Evolutionary conservation across 2,888 invertebrate genomes (phyloP), one percentile per base, ranked within the genome.

Genomic region (Harmothoe impar): DNA sequence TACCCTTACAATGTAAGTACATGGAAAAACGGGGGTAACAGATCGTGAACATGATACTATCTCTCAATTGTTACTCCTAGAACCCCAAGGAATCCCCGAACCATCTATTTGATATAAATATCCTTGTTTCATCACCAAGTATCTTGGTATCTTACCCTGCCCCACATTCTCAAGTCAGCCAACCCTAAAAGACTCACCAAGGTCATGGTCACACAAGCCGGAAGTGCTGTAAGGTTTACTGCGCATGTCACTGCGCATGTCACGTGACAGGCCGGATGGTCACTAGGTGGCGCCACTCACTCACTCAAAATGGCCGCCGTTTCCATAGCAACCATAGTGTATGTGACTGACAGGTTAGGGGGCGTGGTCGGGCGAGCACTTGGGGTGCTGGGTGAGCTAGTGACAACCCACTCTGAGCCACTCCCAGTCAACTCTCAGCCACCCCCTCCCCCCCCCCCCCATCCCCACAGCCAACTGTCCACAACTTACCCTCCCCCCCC

Each of bases 201-300:
- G 62, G 62, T 62, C 62, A 62, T 7, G 62, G 62, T 62, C 62
- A 62, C 62, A n/a, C 3, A 20, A 3, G 20, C 7, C n/a, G n/a
- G 20, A n/a, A 62, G 62, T n/a, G 62, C 62, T 15, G 7, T n/a
- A 3, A 62, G 62, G 43, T 43, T 62, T n/a, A n/a, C 62, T 20
- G n/a, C 62, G 20, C 62, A 62, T 62, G 62, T 62, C 72, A 72
- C 72, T 72, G 72, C 25, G 72, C 72, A 72, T 72, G 72, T 72
- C 72, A 72, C n/a, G 5, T 29, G 72, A 29, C 29, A 29, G 0
- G 29, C 72, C 31, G 72, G 72, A 72, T 29, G 72, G 25, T 25
- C 72, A 72, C 72, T 72, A 29, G 72, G 72, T 72, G 29, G 72
- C 72, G 17, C 72, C 72, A 72, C 72, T 72, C 72, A 72, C 72